Evolutionary conservation across 2,113 vertebrate species (phyloP).

Genomic region (Benitochromis conjunctus): DNA sequence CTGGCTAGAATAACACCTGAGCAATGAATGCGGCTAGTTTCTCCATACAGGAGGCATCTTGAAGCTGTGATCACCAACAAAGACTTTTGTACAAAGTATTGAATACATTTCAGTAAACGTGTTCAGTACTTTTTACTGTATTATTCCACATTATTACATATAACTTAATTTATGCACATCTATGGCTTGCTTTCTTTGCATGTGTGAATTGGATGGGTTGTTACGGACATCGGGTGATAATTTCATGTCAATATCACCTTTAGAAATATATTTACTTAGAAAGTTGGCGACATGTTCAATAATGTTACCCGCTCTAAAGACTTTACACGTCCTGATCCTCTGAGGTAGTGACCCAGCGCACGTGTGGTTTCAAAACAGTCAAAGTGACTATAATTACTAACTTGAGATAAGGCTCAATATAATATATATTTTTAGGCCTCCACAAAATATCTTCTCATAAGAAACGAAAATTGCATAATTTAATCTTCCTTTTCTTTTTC

Average conservation of each 20-base stretch:
- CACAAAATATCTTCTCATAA: not conserved
- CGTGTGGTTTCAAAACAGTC: not conserved
- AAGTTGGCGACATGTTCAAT: not conserved
- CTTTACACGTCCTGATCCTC: not conserved
- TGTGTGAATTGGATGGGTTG: not conserved
- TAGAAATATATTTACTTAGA: not conserved
- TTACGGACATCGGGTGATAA: not conserved
- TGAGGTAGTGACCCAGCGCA: not conserved
- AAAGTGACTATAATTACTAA: not conserved
- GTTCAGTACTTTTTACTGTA: not conserved
- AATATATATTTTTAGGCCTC: not conserved
- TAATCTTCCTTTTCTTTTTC: not conserved
- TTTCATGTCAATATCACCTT: not conserved
- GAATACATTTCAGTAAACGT: not conserved
- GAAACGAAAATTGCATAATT: not conserved
- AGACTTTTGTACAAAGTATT: not conserved
- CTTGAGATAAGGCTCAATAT: not conserved
- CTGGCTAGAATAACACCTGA: too few species aligned
- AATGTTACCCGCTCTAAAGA: not conserved
- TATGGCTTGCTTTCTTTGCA: not conserved
- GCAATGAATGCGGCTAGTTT: not conserved
- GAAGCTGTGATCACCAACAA: not conserved
- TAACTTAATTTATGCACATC: not conserved
- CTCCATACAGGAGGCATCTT: not conserved
- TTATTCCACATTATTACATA: not conserved